phyloP scores from a whole-genome alignment of 2,888 invertebrate species.

The Elmis aenea region DNA sequence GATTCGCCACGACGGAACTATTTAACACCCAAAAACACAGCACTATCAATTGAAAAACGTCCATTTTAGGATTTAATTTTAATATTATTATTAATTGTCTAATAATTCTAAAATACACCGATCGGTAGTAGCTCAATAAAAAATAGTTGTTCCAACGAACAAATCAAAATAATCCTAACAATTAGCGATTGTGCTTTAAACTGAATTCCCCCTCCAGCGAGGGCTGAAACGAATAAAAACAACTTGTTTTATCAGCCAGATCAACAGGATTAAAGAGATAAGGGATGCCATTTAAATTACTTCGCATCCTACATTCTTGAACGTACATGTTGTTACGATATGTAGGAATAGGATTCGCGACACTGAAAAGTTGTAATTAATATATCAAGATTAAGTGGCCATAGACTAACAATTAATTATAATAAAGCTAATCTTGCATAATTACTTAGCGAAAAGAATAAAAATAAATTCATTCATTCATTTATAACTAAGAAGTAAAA shows the following conservation, averaged over 20 bases:
- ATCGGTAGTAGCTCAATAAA: too few species aligned
- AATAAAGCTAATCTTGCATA: too few species aligned
- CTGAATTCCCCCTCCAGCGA: conserved; percentile 19
- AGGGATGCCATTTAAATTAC: conserved; percentile 8
- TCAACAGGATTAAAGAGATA: conserved; percentile 19
- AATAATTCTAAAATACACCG: too few species aligned
- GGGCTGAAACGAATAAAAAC: conserved; percentile 17
- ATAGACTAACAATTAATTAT: too few species aligned
- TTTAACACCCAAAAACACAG: neutral
- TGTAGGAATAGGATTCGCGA: too few species aligned
- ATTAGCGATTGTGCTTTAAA: conserved; percentile 24
- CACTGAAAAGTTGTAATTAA: too few species aligned
- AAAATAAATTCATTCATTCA: too few species aligned
- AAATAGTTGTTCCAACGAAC: conserved; percentile 1
- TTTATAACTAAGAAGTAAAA: too few species aligned
- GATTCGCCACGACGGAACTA: conserved; percentile 7
- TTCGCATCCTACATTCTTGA: conserved; percentile 4
- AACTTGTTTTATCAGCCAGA: conserved; percentile 18
- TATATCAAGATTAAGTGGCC: too few species aligned
- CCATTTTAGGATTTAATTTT: neutral
- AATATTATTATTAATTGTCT: neutral
- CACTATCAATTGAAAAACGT: neutral
- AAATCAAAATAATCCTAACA: conserved; percentile 20
- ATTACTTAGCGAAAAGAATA: too few species aligned
- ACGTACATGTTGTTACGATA: too few species aligned